Base-by-base conservation (phyloP, 2,888 invertebrate genomes). In the Melieria picta region DNA sequence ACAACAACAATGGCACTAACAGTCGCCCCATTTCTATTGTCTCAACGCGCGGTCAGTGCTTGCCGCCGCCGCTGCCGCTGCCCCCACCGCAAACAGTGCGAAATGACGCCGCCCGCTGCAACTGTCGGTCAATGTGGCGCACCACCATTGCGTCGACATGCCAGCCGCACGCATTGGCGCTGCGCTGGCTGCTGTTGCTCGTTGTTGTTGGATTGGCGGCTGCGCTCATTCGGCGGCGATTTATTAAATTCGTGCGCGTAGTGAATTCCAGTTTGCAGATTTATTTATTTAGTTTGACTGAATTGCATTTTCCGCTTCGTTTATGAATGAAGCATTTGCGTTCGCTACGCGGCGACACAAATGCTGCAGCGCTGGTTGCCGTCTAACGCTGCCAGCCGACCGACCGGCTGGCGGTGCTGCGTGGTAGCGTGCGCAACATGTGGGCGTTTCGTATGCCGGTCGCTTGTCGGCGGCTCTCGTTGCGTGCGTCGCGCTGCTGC, bases 291-390 rank as follows among this genome's bases (percentile, higher is more conserved):
- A 58, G 67, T 69, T 63, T 71, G 60, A 65, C 58, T 58, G 65
- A 62, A 71, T 66, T 71, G 71, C 66, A 71, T 71, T 71, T 71
- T 66, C 66, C 61, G 71, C 71, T 62, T 64, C 70, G 70, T 70
- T 65, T 58, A 46, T 58, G 64, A 16, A 57, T 65, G 62, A 62
- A 52, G 45, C 9, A 45, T 61, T 46, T 45, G 43, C 3, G 58
- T 16, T 50, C 52, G 48, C 50, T 60, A 47, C 62, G 48, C 58
- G 7, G 7, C 11, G 30, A 46, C n/a, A 30, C 11, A 52, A 52
- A 52, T 50, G 50, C 48, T 10, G 13, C 13, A 43, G 45, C 30
- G 42, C 1, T 55, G 10, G 10, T 55, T 30, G 56, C 7, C 43
- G 43, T 10, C 62, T 58, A 30, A 30, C 62, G 61, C 45, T 62